Base-by-base conservation (phyloP, 2,888 invertebrate genomes). In the Ceramica pisi region DNA sequence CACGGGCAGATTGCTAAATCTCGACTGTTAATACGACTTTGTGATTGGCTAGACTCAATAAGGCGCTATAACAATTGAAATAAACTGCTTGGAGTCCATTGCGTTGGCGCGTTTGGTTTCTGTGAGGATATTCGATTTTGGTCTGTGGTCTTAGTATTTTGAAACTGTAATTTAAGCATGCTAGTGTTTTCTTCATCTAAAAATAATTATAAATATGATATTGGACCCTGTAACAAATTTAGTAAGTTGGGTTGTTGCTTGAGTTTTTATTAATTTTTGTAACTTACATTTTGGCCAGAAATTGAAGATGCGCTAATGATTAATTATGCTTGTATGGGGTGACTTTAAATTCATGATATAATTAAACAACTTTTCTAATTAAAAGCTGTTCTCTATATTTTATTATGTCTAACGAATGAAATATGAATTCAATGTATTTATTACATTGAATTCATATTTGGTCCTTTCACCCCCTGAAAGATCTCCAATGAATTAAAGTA, bases 1-100 rank as follows among this genome's bases (percentile, higher is more conserved):
- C 91, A 91, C 83, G 92, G 91, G 83, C 90, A 75, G 69, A 84
- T 88, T 89, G 79, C 87, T 73, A 65, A 59, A 73, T 82, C 82
- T 59, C 64, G 60, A 10, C 60, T 62, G 78, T 44, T 41, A 56
- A 61, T 61, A 41, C 2, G 9, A 41, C 21, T 35, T 35, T 23
- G 23, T 12, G 21, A 80, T 75, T 67, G 80, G 66, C n/a, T 41
- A 59, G 44, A 44, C 75, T 44, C 19, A 64, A 69, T 76, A 53
- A 48, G 55, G 50, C 31, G 75, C 41, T 75, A 53, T 75, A 76
- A 80, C 61, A 66, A 57, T 62, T 67, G 38, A 46, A 66, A 50
- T 66, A 23, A 41, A 73, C 14, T 56, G 21, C n/a, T 21, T 31
- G 10, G 51, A 35, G 35, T 41, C 12, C 21, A 26, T 60, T 48